These are phyloP conservation scores for Physella acuta DNA, from an alignment of 1,140 invertebrate species.

Conservation along the genomic window DNA sequence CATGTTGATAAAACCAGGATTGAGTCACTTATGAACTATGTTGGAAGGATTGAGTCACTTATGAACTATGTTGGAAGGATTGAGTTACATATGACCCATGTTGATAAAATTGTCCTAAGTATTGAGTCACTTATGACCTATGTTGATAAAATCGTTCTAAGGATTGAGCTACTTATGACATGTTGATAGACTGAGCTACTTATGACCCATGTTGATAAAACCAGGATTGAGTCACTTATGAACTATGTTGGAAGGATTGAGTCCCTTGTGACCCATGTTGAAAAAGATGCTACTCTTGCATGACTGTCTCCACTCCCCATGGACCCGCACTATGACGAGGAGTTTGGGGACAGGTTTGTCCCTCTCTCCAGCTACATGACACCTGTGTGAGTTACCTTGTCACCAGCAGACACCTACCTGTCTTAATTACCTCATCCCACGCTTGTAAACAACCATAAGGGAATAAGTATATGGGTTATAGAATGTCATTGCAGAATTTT, in stretches of 20 bases:
- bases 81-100: neutral
- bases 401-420: no score
- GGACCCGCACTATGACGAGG: neutral
- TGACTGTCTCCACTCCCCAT: neutral
- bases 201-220: neutral
- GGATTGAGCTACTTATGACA: neutral
- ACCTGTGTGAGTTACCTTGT: conserved; percentile 7
- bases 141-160: neutral
- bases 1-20: neutral
- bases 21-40: neutral
- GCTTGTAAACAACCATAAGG: no score
- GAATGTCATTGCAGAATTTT: no score
- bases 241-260: no score
- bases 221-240: neutral
- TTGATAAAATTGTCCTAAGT: neutral
- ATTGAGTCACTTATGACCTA: neutral
- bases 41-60: no score
- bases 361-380: conserved; percentile 13
- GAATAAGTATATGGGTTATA: no score
- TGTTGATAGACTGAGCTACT: neutral
- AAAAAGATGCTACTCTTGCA: neutral
- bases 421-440: no score
- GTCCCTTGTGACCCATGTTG: neutral
- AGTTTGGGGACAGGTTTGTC: conserved; percentile 15
- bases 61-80: neutral